Evolutionary conservation across 2,797 vertebrate genomes (phyloP), one percentile per base, ranked within the genome.

Genomic region (Onychomys torridus): DNA sequence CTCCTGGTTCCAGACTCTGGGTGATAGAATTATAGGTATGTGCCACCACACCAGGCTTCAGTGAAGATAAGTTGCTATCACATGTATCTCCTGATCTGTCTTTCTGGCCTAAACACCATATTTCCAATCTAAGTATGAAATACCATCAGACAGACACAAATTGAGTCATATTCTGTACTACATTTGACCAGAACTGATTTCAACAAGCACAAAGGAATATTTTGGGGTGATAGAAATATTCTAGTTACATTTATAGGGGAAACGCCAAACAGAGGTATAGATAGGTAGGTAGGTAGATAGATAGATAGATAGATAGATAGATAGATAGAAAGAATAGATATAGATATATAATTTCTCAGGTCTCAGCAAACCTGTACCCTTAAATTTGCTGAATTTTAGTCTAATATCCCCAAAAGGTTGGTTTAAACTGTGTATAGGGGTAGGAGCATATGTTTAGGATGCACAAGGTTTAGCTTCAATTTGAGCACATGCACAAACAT

Each of bases 301-400:
- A 71, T 8, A 69, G 67, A 69, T 69, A n/a, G 37, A 43, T 52
- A 78, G 21, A 17, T 16, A 69, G 75, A 77, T 52, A 52, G 52
- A 52, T 52, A 52, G 49, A 52, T 52, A 52, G 49, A 52, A 13
- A 52, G 49, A 52, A 49, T 49, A 49, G 49, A 49, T 49, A 52
- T 27, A 3, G 61, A 59, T 76, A 29, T 29, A 88, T 73, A n/a
- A n/a, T n/a, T 90, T 95, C 55, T 94, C 61, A 78, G 92, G 79
- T 52, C 34, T 86, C 61, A 40, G n/a, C 32, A 88, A 84, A 59
- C 43, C 32, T 88, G 37, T 67, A 88, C 46, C 49, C 16, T 96
- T 94, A 85, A 88, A 94, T 84, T 81, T 57, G 81, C n/a, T 77
- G 40, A 91, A 82, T 21, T 71, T 89, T 73, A 86, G 67, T 93